Percentiles rank a stretch among this genome's conserved stretches.
phyloP scores from a whole-genome alignment of 2,888 invertebrate species.

The Chelonus formosanus region DNA sequence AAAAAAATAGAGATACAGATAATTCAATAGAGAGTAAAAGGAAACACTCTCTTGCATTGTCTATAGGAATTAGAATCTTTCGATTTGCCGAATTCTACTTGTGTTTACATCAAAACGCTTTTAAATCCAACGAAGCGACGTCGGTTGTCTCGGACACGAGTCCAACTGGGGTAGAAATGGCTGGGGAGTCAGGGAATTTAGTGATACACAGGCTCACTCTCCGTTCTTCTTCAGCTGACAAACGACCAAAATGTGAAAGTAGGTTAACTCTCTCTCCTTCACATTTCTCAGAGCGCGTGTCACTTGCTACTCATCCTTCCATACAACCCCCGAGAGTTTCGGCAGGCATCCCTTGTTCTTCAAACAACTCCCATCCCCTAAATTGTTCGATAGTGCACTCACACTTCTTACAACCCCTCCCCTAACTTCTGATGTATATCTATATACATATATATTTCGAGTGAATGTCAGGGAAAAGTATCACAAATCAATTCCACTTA shows the following conservation, averaged over 20 bases:
- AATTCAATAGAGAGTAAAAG: background rate
- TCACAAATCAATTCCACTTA: no score
- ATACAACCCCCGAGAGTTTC: conserved; percentile 23
- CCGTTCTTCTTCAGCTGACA: conserved; percentile 43
- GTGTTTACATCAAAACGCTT: conserved; percentile 58
- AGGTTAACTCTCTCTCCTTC: conserved; percentile 50
- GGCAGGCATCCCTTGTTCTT: conserved; percentile 25
- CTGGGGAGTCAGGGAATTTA: conserved; percentile 33
- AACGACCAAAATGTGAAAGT: conserved; percentile 57
- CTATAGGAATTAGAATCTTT: conserved; percentile 37
- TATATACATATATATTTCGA: no score
- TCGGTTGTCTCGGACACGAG: conserved; percentile 35
- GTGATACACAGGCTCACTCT: conserved; percentile 30
- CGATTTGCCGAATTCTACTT: conserved; percentile 33
- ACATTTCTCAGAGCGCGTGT: conserved; percentile 33
- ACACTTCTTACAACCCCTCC: conserved; percentile 24
- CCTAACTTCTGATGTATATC: conserved; percentile 24
- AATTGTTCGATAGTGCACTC: conserved; percentile 1
- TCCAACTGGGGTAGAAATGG: conserved; percentile 17
- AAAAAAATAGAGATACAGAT: background rate
- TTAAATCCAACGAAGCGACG: conserved; percentile 48
- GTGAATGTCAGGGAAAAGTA: conserved; percentile 7
- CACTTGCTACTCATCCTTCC: conserved; percentile 21
- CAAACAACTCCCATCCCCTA: conserved; percentile 28
- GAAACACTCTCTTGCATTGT: conserved; percentile 1